phyloP scores from a whole-genome alignment of 1,140 invertebrate genomes.

The Neodiprion pinetum region DNA sequence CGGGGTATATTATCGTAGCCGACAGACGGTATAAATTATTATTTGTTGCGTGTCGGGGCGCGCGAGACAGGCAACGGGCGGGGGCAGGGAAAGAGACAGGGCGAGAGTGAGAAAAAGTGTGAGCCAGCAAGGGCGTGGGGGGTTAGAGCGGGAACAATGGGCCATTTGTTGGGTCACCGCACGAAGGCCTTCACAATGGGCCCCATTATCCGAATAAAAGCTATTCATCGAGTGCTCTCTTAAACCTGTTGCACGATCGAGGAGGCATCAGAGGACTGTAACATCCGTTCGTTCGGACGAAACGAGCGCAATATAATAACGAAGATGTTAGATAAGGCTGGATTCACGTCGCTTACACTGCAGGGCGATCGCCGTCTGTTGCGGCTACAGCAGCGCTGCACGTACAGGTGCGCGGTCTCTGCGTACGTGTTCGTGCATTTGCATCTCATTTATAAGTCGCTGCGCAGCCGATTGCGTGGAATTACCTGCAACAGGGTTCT shows the following conservation, averaged over 20 bases:
- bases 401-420: not conserved
- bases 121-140: slow-evolving; percentile 6
- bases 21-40: slow-evolving; percentile 64
- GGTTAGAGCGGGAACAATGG: slow-evolving; percentile 44
- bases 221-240: slow-evolving; percentile 43
- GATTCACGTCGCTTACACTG: not conserved
- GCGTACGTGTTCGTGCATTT: not conserved
- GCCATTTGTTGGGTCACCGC: slow-evolving; percentile 48
- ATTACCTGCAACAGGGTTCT: too few species aligned
- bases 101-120: slow-evolving; percentile 17
- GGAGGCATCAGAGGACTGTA: slow-evolving; percentile 13
- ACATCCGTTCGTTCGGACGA: slow-evolving; percentile 30
- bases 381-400: not conserved
- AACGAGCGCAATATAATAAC: slow-evolving; percentile 29
- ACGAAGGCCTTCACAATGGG: slow-evolving; percentile 41
- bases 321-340: slow-evolving; percentile 1
- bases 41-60: not conserved
- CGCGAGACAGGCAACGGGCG: not conserved
- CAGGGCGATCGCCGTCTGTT: too few species aligned
- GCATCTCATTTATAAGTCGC: not conserved
- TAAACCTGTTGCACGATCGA: slow-evolving; percentile 34
- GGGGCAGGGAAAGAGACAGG: slow-evolving; percentile 5
- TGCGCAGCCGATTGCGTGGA: too few species aligned
- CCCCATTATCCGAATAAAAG: slow-evolving; percentile 44
- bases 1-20: slow-evolving; percentile 63